A percentile compares a stretch with the other conserved stretches of the same genome.
phyloP scores from a whole-genome alignment of 2,888 invertebrate species.

The Torymus aiolomorphi region DNA sequence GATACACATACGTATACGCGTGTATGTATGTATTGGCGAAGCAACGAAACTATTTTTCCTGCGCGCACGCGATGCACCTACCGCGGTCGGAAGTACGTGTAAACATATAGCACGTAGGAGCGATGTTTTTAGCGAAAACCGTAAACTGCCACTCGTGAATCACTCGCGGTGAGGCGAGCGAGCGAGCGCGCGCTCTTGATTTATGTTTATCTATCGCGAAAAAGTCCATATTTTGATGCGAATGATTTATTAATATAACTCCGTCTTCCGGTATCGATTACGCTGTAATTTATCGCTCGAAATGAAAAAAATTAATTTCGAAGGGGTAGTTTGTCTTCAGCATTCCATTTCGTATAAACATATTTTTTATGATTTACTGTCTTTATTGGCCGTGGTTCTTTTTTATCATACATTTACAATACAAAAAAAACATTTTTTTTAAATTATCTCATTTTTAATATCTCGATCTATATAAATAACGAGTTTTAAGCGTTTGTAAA shows the following conservation, averaged over 20 bases:
- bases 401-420: too few relatives aligned
- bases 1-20: slow-evolving; percentile 62
- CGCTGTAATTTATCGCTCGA: too few relatives aligned
- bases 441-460: too few relatives aligned
- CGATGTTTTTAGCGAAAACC: slow-evolving; percentile 42
- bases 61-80: slow-evolving; percentile 33
- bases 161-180: background rate
- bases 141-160: slow-evolving; percentile 28
- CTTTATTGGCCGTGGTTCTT: too few relatives aligned
- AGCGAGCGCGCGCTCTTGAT: slow-evolving; percentile 21
- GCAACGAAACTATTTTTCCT: slow-evolving; percentile 47
- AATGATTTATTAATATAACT: slow-evolving; percentile 31
- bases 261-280: background rate
- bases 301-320: too few relatives aligned
- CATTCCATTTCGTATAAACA: too few relatives aligned
- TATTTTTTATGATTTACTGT: too few relatives aligned
- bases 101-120: slow-evolving; percentile 21
- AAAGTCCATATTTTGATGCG: background rate
- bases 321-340: too few relatives aligned
- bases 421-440: too few relatives aligned
- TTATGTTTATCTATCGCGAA: slow-evolving; percentile 38
- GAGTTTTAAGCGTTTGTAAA: too few relatives aligned
- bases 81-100: slow-evolving; percentile 18
- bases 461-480: too few relatives aligned
- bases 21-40: background rate